These are phyloP conservation scores for Myrmecobius fasciatus DNA, from an alignment of 2,113 vertebrate genomes.

Conservation along the genomic window DNA sequence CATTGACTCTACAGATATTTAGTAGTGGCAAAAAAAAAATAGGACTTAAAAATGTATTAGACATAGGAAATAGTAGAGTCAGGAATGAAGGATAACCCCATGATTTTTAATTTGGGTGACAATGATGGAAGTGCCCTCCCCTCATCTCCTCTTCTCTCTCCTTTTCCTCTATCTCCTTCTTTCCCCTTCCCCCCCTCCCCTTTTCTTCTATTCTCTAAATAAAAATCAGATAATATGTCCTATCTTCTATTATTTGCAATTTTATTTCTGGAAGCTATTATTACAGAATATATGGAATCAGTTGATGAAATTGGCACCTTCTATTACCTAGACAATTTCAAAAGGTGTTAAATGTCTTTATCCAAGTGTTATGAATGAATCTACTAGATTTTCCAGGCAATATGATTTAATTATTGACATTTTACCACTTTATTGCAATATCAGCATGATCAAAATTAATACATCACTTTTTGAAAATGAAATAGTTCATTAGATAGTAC, in stretches of 20 bases:
- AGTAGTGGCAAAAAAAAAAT: not conserved
- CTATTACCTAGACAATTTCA: not conserved
- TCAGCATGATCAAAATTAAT: slow-evolving; percentile 50
- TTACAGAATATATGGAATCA: not conserved
- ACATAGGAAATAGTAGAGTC: not conserved
- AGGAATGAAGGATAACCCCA: not conserved
- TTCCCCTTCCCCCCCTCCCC: too few relatives aligned
- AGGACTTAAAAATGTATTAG: not conserved
- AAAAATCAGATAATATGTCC: not conserved
- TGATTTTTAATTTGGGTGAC: not conserved
- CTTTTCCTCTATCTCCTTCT: too few relatives aligned
- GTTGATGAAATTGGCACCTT: not conserved
- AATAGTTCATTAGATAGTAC: slow-evolving; percentile 25
- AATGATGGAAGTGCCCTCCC: not conserved
- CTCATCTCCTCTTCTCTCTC: not conserved
- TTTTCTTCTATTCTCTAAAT: too few relatives aligned
- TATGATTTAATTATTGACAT: not conserved
- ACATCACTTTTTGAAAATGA: slow-evolving; percentile 49
- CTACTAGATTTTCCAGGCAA: slow-evolving; percentile 10
- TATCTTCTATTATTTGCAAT: not conserved
- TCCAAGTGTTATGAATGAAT: not conserved
- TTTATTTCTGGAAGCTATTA: not conserved
- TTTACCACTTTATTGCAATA: slow-evolving; percentile 35
- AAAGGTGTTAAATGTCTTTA: not conserved
- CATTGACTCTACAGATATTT: not conserved